Conservation (phyloP, 2,113 vertebrate genomes). For the Labrus mixtus region DNA sequence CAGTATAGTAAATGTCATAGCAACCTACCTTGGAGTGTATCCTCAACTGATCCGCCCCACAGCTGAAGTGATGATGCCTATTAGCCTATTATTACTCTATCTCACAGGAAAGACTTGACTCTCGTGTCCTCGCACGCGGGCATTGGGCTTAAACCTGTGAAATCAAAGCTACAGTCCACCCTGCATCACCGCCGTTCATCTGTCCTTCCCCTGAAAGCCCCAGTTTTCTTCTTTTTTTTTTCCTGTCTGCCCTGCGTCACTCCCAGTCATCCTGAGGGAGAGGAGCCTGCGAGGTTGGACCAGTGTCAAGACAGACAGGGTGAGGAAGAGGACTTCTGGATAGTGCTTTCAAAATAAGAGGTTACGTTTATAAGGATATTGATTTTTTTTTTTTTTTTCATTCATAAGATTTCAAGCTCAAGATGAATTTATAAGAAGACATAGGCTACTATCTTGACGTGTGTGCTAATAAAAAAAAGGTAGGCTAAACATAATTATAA, state of each 20-base stretch:
- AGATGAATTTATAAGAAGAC: too few species aligned
- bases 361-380: too few species aligned
- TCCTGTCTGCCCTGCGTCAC: slow-evolving; percentile 78
- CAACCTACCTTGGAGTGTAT: slow-evolving; percentile 69
- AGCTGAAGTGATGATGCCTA: slow-evolving; percentile 41
- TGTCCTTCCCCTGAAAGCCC: slow-evolving; percentile 56
- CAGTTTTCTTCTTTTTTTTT: slow-evolving; percentile 65
- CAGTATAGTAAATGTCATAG: slow-evolving; percentile 4
- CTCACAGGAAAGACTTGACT: slow-evolving; percentile 32
- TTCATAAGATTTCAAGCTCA: too few species aligned
- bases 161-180: slow-evolving; percentile 45
- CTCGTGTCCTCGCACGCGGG: slow-evolving; percentile 48
- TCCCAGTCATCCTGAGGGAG: slow-evolving; percentile 62
- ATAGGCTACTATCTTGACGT: too few species aligned
- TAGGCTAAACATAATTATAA: too few species aligned
- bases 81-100: slow-evolving; percentile 5
- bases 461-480: too few species aligned
- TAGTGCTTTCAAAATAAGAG: slow-evolving; percentile 31
- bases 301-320: slow-evolving; percentile 11
- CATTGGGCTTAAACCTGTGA: slow-evolving; percentile 40
- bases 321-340: slow-evolving; percentile 7
- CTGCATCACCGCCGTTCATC: slow-evolving; percentile 62
- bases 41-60: slow-evolving; percentile 58
- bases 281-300: slow-evolving; percentile 29
- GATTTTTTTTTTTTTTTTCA: background rate